These are phyloP conservation scores for Oplegnathus fasciatus DNA, from an alignment of 2,113 vertebrate genomes.

Conservation along the genomic window DNA sequence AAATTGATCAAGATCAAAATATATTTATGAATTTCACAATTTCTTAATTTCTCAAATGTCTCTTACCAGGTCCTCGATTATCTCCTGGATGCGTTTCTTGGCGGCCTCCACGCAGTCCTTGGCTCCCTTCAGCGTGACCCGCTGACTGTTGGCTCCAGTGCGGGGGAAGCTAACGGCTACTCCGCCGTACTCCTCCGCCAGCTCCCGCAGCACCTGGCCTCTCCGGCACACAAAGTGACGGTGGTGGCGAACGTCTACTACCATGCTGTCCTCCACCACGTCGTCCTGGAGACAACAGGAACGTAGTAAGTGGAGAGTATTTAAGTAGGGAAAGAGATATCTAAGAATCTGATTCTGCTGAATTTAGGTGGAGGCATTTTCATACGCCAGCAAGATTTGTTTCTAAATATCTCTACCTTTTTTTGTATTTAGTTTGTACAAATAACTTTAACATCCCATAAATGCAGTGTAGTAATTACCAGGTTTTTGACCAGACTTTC, in stretches of 20 bases:
- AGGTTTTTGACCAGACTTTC: conserved; percentile 86
- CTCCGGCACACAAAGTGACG: conserved; percentile 86
- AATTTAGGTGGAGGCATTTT: too few species aligned
- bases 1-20: not conserved
- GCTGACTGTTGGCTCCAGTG: conserved; percentile 84
- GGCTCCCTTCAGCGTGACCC: conserved; percentile 86
- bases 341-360: not conserved
- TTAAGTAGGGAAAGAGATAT: not conserved
- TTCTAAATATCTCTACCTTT: not conserved
- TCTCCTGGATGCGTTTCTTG: conserved; percentile 86
- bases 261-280: conserved; percentile 86
- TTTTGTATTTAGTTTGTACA: not conserved
- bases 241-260: conserved; percentile 85
- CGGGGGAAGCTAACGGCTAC: conserved; percentile 87
- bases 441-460: not conserved
- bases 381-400: too few species aligned
- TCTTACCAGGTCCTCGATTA: conserved; percentile 85
- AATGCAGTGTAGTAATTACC: conserved; percentile 60
- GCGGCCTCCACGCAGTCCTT: conserved; percentile 87
- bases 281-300: conserved; percentile 78
- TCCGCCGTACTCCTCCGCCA: conserved; percentile 87
- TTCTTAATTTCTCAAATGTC: not conserved
- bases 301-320: not conserved
- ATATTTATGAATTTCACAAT: not conserved
- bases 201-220: conserved; percentile 86